Conservation (phyloP, 2,797 vertebrate genomes). For the Neopelma chrysocephalum region DNA sequence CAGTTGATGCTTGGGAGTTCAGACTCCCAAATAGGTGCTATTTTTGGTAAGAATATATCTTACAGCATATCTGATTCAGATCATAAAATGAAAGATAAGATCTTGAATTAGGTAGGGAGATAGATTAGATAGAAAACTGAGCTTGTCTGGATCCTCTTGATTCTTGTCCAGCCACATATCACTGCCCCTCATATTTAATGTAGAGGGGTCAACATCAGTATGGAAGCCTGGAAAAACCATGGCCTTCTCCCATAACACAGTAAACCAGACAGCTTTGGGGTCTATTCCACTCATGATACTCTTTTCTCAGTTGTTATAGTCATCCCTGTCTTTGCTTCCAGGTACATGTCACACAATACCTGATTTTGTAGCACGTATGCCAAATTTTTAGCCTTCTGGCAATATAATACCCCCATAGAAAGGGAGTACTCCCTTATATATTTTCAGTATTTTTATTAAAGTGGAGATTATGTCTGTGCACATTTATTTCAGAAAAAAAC, state of each 20-base stretch:
- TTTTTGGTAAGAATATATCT: not conserved
- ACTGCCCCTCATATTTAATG: not conserved
- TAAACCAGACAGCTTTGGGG: not conserved
- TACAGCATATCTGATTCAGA: not conserved
- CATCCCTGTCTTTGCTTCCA: not conserved
- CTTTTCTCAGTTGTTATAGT: not conserved
- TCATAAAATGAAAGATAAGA: not conserved
- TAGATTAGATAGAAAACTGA: not conserved
- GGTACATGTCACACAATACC: not conserved
- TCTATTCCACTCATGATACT: not conserved
- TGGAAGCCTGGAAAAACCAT: not conserved
- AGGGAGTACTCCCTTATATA: not conserved
- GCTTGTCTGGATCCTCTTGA: not conserved
- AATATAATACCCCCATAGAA: not conserved
- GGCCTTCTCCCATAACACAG: not conserved
- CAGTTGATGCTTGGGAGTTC: not conserved
- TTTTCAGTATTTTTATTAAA: not conserved
- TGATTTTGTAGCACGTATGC: not conserved
- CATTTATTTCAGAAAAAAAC: not conserved
- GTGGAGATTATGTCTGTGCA: not conserved
- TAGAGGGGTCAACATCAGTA: not conserved
- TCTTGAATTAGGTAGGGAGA: not conserved
- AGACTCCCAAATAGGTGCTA: not conserved
- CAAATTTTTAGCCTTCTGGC: not conserved
- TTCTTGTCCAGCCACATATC: not conserved